Evolutionary conservation across 2,888 invertebrate species (phyloP).

Genomic region (Stenolophus ochropezus): DNA sequence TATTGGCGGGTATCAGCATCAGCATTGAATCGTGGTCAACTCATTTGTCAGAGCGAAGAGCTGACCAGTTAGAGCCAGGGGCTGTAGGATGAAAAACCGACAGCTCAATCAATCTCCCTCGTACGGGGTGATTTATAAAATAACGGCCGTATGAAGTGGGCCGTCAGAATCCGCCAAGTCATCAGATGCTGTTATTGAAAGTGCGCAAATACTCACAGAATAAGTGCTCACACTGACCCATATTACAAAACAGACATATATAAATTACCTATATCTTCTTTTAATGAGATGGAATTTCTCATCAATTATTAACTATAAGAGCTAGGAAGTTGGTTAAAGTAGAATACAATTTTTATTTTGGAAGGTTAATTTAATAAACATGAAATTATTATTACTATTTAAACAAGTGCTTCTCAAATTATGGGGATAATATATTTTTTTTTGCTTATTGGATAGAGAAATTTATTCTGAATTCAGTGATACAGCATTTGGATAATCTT

Average conservation of each 20-base stretch:
- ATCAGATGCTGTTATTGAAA: slow-evolving; percentile 18
- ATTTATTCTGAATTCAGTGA: no score
- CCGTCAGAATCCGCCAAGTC: slow-evolving; percentile 35
- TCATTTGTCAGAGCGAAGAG: slow-evolving; percentile 30
- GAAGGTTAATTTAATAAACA: no score
- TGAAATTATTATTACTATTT: no score
- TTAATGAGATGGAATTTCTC: no score
- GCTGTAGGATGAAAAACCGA: slow-evolving; percentile 24
- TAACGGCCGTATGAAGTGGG: slow-evolving; percentile 36
- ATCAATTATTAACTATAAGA: no score
- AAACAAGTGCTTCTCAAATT: no score
- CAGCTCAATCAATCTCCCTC: slow-evolving; percentile 40
- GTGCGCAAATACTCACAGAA: neutral
- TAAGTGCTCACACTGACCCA: slow-evolving; percentile 4
- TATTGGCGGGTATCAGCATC: neutral
- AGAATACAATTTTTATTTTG: no score
- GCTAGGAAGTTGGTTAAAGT: no score
- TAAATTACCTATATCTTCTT: no score
- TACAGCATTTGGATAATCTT: no score
- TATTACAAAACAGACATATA: neutral
- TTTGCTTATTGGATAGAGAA: no score
- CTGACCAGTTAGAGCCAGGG: neutral
- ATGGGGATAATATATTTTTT: no score
- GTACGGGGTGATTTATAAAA: slow-evolving; percentile 29
- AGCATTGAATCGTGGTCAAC: slow-evolving; percentile 13